Conservation (phyloP, 2,113 vertebrate genomes). For the Ptychochromis oligacanthus region DNA sequence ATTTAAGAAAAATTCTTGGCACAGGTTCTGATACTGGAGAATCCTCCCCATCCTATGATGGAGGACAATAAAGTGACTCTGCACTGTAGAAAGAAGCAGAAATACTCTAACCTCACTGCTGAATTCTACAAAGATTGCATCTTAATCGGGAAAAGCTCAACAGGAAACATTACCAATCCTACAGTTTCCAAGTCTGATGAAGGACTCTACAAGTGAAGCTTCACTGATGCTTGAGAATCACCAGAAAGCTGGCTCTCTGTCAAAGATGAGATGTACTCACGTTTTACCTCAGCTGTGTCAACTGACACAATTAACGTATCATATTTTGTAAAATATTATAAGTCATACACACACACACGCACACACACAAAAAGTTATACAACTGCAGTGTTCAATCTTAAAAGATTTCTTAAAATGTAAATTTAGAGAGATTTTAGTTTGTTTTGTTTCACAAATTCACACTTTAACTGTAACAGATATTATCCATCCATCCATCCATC, state of each 20-base stretch:
- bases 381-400: too few species aligned
- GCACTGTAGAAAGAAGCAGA: neutral
- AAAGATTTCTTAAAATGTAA: too few species aligned
- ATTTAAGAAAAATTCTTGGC: too few species aligned
- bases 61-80: neutral
- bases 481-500: too few species aligned
- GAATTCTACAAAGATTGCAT: neutral
- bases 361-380: too few species aligned
- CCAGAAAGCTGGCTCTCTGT: neutral
- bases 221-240: neutral
- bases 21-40: neutral
- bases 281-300: too few species aligned
- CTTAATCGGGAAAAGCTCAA: neutral
- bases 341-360: too few species aligned
- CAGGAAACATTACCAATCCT: neutral
- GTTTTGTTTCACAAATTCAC: too few species aligned
- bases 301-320: too few species aligned
- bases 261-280: neutral
- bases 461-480: too few species aligned
- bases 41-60: fast-evolving
- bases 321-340: too few species aligned
- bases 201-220: neutral
- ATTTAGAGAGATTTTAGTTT: too few species aligned
- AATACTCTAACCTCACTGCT: neutral
- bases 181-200: neutral